These are phyloP conservation scores for Pristionchus japonicus DNA, from an alignment of 2,888 invertebrate species.

Conservation along the genomic window DNA sequence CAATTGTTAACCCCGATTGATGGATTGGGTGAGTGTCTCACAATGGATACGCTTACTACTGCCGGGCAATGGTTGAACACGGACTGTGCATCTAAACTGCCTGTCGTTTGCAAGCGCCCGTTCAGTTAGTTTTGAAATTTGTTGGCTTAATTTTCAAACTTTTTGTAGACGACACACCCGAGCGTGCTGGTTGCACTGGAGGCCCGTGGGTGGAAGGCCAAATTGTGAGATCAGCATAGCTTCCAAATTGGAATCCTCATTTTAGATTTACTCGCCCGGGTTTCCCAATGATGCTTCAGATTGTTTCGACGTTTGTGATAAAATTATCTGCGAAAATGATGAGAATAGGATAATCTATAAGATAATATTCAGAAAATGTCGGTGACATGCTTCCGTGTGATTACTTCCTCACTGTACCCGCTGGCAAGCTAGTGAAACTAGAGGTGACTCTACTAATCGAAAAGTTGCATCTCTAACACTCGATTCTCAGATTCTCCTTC, in stretches of 20 bases:
- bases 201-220: not conserved
- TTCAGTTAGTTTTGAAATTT: not conserved
- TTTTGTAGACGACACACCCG: not conserved
- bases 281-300: not conserved
- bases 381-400: conserved; percentile 12
- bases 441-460: not conserved
- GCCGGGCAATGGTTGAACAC: not conserved
- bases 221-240: not conserved
- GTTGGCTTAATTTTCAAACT: not conserved
- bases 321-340: no score
- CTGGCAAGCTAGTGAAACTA: not conserved
- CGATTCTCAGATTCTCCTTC: not conserved
- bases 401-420: not conserved
- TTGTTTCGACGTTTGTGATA: no score
- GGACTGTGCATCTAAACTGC: not conserved
- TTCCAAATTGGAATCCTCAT: not conserved
- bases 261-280: not conserved
- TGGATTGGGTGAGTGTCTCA: not conserved
- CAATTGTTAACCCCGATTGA: not conserved
- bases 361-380: no score
- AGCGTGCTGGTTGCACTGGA: not conserved
- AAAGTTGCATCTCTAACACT: not conserved
- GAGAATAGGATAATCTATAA: no score
- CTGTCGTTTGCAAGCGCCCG: not conserved
- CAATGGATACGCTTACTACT: not conserved